Evolutionary conservation across 2,797 vertebrate species (phyloP).

Genomic region (Leucoraja ocellata): DNA sequence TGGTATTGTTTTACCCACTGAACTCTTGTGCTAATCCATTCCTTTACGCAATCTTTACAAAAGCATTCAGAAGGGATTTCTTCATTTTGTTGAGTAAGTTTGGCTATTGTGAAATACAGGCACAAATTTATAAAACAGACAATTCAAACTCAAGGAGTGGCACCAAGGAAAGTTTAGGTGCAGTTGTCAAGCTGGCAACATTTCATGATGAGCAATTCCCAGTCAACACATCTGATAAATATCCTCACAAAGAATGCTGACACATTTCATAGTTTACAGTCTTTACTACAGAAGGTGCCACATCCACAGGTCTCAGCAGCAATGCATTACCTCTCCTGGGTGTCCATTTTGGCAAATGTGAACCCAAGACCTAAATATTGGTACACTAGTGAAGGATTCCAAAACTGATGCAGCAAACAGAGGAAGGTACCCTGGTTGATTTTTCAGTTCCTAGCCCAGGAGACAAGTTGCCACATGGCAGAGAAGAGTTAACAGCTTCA

Average conservation of each 20-base stretch:
- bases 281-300: background rate
- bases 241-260: background rate
- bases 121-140: slow-evolving; percentile 65
- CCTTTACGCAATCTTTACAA: slow-evolving; percentile 85
- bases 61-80: slow-evolving; percentile 75
- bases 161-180: slow-evolving; percentile 48
- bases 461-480: background rate
- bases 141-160: slow-evolving; percentile 46
- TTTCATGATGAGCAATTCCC: slow-evolving; percentile 36
- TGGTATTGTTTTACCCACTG: slow-evolving; percentile 85
- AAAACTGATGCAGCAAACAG: background rate
- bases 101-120: slow-evolving; percentile 60
- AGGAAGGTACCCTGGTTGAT: background rate
- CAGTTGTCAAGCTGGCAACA: slow-evolving; percentile 47
- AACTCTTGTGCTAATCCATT: slow-evolving; percentile 92
- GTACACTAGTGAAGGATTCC: background rate
- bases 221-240: background rate
- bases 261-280: background rate
- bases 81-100: slow-evolving; percentile 69
- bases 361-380: background rate
- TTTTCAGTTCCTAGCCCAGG: background rate
- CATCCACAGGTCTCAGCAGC: background rate
- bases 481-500: background rate
- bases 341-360: background rate
- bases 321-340: background rate